Evolutionary conservation across 2,888 invertebrate genomes (phyloP).

Genomic region (Cryptophagus acutangulus): DNA sequence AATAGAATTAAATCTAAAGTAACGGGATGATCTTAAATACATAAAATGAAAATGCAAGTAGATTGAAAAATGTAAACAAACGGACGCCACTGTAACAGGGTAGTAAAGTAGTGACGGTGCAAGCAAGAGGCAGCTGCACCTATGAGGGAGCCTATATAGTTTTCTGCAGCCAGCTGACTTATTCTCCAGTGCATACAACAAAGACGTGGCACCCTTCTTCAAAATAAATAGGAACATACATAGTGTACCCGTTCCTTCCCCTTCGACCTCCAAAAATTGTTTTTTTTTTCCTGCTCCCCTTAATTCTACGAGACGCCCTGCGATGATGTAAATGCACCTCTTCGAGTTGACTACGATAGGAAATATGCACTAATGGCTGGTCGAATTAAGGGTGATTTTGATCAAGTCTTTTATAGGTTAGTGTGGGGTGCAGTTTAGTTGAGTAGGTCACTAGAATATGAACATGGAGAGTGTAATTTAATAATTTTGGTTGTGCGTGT

Average conservation of each 20-base stretch:
- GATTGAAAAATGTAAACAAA: conserved; percentile 1
- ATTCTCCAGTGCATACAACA: conserved; percentile 45
- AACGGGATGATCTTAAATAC: too few relatives aligned
- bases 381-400: conserved; percentile 28
- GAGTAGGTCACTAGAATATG: conserved; percentile 38
- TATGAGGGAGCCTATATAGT: conserved; percentile 1
- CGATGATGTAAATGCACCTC: conserved; percentile 9
- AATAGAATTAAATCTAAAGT: too few relatives aligned
- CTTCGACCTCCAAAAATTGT: conserved; percentile 33
- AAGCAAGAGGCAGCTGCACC: conserved; percentile 21
- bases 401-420: conserved; percentile 13
- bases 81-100: conserved; percentile 28
- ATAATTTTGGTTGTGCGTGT: conserved; percentile 10
- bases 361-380: conserved; percentile 1
- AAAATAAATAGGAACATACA: conserved; percentile 17
- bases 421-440: conserved; percentile 22
- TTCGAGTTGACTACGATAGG: conserved; percentile 6
- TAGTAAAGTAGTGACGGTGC: conserved; percentile 27
- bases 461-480: conserved; percentile 18
- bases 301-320: conserved; percentile 12
- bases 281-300: conserved; percentile 18
- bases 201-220: conserved; percentile 44
- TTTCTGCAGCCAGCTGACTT: conserved; percentile 47
- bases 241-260: conserved; percentile 34
- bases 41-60: not conserved